These are phyloP conservation scores for Myrmecophaga tridactyla DNA, from an alignment of 2,113 vertebrate species.

Conservation along the genomic window DNA sequence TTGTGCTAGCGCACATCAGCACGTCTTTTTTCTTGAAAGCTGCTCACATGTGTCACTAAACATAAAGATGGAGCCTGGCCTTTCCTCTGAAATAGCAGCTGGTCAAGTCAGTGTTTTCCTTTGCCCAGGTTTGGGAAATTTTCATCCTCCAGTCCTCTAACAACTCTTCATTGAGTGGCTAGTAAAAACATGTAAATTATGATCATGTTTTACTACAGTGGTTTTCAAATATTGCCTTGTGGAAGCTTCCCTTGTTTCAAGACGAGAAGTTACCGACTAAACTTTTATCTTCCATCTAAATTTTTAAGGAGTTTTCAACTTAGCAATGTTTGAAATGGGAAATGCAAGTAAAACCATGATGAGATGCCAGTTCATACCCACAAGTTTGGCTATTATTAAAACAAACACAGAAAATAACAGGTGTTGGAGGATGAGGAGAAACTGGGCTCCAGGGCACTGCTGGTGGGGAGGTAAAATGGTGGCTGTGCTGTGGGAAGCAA, in stretches of 20 bases:
- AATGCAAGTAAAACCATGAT: no score
- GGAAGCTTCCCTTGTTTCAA: neutral
- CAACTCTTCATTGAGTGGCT: neutral
- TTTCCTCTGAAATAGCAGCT: neutral
- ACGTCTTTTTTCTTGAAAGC: constrained; percentile 12
- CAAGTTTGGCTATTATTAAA: no score
- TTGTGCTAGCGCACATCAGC: neutral
- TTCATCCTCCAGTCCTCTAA: neutral
- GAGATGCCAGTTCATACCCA: no score
- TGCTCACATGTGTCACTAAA: neutral
- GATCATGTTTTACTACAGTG: neutral
- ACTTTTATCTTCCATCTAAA: neutral
- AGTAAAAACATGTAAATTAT: neutral
- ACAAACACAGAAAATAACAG: no score
- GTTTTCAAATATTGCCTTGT: neutral
- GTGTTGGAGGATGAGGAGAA: no score
- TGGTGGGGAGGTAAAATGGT: no score
- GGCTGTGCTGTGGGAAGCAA: no score
- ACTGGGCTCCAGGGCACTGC: no score
- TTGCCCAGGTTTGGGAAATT: neutral
- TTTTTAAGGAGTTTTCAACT: neutral
- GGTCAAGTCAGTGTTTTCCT: neutral
- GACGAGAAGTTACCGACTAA: neutral
- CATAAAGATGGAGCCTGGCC: neutral
- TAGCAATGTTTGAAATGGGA: neutral